Conservation (phyloP, 1,140 invertebrate species). For the Drosophila sp. region DNA sequence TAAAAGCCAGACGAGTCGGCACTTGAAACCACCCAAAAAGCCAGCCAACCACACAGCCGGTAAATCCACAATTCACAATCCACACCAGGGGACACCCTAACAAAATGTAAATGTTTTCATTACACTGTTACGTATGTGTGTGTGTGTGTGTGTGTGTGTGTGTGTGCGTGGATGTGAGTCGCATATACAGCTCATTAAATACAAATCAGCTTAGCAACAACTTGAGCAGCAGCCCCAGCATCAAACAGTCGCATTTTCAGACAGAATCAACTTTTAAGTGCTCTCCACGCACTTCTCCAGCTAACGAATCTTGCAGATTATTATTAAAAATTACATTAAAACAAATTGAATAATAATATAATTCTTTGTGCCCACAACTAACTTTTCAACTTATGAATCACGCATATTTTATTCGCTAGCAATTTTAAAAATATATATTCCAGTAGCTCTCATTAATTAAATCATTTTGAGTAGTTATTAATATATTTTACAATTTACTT, state of each 20-base stretch:
- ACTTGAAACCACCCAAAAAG: constrained; percentile 22
- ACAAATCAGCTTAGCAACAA: constrained; percentile 75
- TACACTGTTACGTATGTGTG: constrained; percentile 29
- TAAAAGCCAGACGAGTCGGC: constrained; percentile 24
- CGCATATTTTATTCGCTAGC: no score
- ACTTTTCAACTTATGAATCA: no score
- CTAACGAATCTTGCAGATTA: background rate
- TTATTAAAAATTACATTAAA: background rate
- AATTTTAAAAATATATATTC: no score
- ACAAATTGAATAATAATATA: no score
- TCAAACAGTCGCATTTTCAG: constrained; percentile 4
- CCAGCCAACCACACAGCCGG: background rate
- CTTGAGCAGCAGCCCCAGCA: constrained; percentile 40
- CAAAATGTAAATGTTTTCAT: constrained; percentile 74
- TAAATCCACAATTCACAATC: constrained; percentile 10
- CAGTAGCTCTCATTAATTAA: no score
- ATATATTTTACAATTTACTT: no score
- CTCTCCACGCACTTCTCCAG: background rate
- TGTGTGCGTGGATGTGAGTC: constrained; percentile 9
- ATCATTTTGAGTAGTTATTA: no score
- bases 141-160: constrained; percentile 36
- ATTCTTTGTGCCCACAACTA: no score
- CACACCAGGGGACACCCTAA: constrained; percentile 17
- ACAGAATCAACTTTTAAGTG: constrained; percentile 10
- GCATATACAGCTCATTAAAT: constrained; percentile 77